Percentiles rank a stretch among this genome's conserved stretches.
Conservation (phyloP, 1,140 invertebrate species). For the Drosophila oshimai region DNA sequence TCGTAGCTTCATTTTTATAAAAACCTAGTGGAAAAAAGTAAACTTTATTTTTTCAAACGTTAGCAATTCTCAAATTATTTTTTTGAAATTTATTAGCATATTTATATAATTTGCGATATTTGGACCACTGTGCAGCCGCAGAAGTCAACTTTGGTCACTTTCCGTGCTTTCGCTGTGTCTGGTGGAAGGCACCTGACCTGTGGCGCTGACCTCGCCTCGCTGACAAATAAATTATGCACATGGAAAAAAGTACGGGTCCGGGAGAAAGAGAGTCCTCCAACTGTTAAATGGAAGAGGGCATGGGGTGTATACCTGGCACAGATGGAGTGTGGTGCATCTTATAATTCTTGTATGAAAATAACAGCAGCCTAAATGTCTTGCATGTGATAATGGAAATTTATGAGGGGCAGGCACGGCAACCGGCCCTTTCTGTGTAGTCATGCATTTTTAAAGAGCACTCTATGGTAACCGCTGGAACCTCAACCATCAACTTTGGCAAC, state of each 20-base stretch:
- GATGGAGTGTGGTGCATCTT: constrained; percentile 57
- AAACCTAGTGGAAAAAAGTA: too few relatives aligned
- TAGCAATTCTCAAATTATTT: too few relatives aligned
- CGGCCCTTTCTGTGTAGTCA: background rate
- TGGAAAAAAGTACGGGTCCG: constrained; percentile 25
- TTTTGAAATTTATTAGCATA: background rate
- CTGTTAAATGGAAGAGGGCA: background rate
- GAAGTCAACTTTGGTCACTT: constrained; percentile 20
- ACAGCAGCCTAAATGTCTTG: constrained; percentile 72
- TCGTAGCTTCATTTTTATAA: too few relatives aligned
- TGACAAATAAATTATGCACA: constrained; percentile 75
- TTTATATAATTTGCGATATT: background rate
- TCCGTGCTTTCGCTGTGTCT: background rate
- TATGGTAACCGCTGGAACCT: constrained; percentile 21
- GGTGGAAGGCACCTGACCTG: constrained; percentile 8
- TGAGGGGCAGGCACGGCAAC: constrained; percentile 53
- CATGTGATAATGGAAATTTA: constrained; percentile 78
- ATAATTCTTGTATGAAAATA: constrained; percentile 72
- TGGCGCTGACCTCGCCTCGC: constrained; percentile 45
- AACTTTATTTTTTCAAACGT: too few relatives aligned
- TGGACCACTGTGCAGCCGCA: background rate
- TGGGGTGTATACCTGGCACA: background rate
- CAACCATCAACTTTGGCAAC: constrained; percentile 18
- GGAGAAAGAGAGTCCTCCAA: background rate
- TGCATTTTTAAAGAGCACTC: constrained; percentile 61